Conservation (phyloP, 2,888 invertebrate species). For the Thereva nobilitata region DNA sequence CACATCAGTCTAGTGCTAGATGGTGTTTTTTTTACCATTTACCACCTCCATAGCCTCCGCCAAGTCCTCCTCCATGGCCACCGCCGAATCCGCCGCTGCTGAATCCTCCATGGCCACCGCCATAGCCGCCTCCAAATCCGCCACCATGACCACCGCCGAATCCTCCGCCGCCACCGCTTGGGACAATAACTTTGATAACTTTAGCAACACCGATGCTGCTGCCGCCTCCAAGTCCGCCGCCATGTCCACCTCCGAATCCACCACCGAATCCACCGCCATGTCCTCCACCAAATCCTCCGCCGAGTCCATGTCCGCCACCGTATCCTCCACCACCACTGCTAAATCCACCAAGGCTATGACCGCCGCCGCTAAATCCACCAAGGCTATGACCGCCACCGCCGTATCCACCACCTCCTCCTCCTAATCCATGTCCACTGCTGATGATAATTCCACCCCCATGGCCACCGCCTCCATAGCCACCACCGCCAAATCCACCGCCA, state of each 20-base stretch:
- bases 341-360: not conserved
- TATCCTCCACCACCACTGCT: conserved; percentile 6
- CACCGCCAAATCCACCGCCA: not conserved
- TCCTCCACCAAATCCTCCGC: not conserved
- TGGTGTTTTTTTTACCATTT: not conserved
- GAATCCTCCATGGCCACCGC: conserved; percentile 40
- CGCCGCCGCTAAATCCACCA: not conserved
- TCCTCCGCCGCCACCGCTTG: conserved; percentile 6
- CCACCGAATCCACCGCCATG: not conserved
- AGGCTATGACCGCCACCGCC: not conserved
- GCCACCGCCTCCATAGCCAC: conserved; percentile 4
- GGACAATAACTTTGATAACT: not conserved
- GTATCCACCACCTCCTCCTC: not conserved
- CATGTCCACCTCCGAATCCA: not conserved
- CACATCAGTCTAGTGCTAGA: no score
- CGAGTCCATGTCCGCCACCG: conserved; percentile 2
- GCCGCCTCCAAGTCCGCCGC: not conserved
- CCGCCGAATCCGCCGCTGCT: conserved; percentile 36
- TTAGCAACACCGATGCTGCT: not conserved
- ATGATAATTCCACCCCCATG: conserved; percentile 7
- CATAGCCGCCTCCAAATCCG: conserved; percentile 29
- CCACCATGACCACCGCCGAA: not conserved
- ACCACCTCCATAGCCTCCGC: conserved; percentile 2
- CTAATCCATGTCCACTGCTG: not conserved
- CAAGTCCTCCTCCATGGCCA: conserved; percentile 26